phyloP scores from a whole-genome alignment of 2,888 invertebrate genomes.

The Argyresthia goedartella region DNA sequence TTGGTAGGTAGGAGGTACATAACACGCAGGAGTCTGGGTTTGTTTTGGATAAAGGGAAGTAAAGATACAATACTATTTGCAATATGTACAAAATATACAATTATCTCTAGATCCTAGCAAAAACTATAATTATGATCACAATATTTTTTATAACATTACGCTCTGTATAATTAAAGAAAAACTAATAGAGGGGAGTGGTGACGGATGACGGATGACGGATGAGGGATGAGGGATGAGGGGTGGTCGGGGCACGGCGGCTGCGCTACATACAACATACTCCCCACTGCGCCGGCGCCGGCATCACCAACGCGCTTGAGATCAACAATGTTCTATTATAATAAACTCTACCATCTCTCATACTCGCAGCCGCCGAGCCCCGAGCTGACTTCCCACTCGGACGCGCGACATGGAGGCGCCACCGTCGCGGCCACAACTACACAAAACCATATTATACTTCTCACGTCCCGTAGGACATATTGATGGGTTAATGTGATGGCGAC shows the following conservation, averaged over 20 bases:
- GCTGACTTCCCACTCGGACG: conserved; percentile 7
- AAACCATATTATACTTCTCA: conserved; percentile 68
- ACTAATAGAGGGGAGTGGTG: conserved; percentile 11
- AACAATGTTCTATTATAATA: conserved; percentile 63
- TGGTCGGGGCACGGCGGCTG: conserved; percentile 39
- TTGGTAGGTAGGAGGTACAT: conserved; percentile 73
- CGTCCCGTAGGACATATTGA: conserved; percentile 19
- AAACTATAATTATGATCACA: conserved; percentile 69
- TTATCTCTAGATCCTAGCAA: conserved; percentile 59
- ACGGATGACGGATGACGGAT: conserved; percentile 13
- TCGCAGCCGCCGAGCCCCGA: conserved; percentile 33
- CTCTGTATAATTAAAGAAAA: conserved; percentile 42
- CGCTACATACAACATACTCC: conserved; percentile 13
- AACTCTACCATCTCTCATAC: conserved; percentile 61
- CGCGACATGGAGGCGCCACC: conserved; percentile 1
- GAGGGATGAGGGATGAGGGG: conserved; percentile 13
- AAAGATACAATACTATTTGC: conserved; percentile 71
- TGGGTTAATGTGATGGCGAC: conserved; percentile 16
- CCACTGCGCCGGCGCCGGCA: conserved; percentile 44
- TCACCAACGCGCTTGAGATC: conserved; percentile 63
- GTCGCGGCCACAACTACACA: conserved; percentile 21
- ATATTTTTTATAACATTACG: conserved; percentile 64
- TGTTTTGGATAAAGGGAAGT: conserved; percentile 67
- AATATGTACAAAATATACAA: conserved; percentile 73
- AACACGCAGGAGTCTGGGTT: conserved; percentile 70